Conservation (phyloP, 64 coral and sea anemone genomes). For the Exaiptasia diaphana region DNA sequence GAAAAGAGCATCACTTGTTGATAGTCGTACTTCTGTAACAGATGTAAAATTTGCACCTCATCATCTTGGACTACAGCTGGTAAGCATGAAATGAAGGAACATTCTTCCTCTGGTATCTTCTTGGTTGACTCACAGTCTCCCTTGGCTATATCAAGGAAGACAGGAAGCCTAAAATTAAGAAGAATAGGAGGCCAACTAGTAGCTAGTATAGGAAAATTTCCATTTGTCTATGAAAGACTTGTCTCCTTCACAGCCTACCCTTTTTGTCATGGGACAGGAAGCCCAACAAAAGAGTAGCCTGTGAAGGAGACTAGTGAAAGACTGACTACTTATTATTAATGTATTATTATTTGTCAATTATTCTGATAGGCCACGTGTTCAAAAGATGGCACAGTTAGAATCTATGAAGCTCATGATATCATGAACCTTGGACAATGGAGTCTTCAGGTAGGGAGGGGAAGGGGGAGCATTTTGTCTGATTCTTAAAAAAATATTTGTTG, state of each 20-base stretch:
- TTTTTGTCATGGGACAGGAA: no score
- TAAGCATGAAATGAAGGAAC: not conserved
- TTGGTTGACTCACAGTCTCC: no score
- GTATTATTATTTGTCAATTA: not conserved
- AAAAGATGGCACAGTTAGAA: constrained; percentile 97
- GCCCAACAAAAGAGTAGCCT: not conserved
- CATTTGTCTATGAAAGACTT: no score
- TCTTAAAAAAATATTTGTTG: not conserved
- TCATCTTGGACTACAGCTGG: constrained; percentile 89
- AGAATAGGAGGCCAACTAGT: no score
- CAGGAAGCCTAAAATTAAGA: no score
- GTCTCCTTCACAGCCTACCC: no score
- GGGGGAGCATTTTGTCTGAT: not conserved
- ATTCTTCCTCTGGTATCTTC: no score
- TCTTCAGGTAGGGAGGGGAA: constrained; percentile 40
- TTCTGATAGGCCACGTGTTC: constrained; percentile 90
- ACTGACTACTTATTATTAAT: not conserved
- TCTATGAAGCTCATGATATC: constrained; percentile 96
- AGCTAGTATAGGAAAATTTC: no score
- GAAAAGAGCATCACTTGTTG: constrained; percentile 82
- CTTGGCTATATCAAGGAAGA: no score
- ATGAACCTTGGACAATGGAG: constrained; percentile 91
- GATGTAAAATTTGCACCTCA: constrained; percentile 98
- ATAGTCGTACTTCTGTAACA: constrained; percentile 97
- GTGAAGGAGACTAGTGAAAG: not conserved